Evolutionary conservation across 2,888 invertebrate genomes (phyloP), one percentile per base, ranked within the genome.

Genomic region (Folsomia candida): DNA sequence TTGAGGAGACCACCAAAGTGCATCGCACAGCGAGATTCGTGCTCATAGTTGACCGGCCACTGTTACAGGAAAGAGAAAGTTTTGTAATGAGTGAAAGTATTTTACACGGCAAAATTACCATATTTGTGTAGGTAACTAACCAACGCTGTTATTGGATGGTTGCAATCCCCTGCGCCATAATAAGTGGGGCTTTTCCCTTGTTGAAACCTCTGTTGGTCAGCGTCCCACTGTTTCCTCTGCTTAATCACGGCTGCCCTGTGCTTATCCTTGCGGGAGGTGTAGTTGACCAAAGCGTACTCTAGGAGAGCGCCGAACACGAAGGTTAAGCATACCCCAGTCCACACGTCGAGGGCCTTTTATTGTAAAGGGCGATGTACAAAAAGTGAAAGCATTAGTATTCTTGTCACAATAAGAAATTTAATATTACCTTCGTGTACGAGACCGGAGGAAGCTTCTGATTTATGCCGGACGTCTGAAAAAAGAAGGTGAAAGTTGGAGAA

Each of bases 251-350:
- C 68, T n/a, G 60, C 64, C 6, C 69, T 25, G 57, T 91, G 90
- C 88, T 90, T 92, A 85, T 97, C 96, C 80, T 94, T 95, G 81
- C 97, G 89, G 76, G 91, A 92, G 68, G 96, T 93, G 84, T 97
- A 97, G 87, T 98, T 97, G 80, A 97, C 97, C 76, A 98, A 88
- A 64, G 97, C 97, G 83, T 97, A 98, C 86, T 98, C 97, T 73
- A 98, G 88, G 77, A 98, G 85, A 18, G 97, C 97, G 51, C 97
- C 96, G 83, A 98, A 98, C 63, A 97, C 97, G 85, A 98, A 98
- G 60, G 97, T 97, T 80, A 97, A 87, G 84, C 97, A 97, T 67
- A 95, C 94, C 73, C 94, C 94, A 75, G 95, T 97, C 96, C 96
- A 97, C 65, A 97, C 94, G 95, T 97, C 96, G 96, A 97, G 65